Base-by-base conservation (phyloP, 2,888 invertebrate species). In the Teinopalpus imperialis region DNA sequence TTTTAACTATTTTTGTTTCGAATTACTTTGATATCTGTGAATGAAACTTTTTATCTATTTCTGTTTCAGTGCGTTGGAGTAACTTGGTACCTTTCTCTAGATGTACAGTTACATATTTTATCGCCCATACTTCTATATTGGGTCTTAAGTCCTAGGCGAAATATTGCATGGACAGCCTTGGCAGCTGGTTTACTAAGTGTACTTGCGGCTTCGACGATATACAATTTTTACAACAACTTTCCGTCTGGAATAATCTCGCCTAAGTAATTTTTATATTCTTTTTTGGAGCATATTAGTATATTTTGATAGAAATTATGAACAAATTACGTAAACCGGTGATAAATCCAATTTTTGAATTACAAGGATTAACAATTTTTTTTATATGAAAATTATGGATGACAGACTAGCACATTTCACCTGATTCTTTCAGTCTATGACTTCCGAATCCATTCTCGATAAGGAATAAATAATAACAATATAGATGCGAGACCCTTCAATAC, bases 31-130 rank as follows among this genome's bases (percentile, higher is more conserved):
- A n/a, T n/a, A n/a, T n/a, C n/a, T n/a, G n/a, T n/a, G n/a, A n/a
- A n/a, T n/a, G n/a, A n/a, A n/a, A n/a, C n/a, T n/a, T n/a, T n/a
- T n/a, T n/a, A n/a, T 16, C 4, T 16, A 2, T 16, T 4, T 40
- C 34, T 16, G n/a, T 67, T 73, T 3, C 61, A 83, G 83, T 82
- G 83, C 42, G 49, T 82, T 0, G 43, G 63, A 1, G 77, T 76
- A 47, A 63, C 69, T 0, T 83, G 82, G 83, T 83, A 81, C 49
- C 49, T 83, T 1, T 79, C 82, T 0, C 69, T 83, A 5, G 83
- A 83, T 36, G 64, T 82, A 1, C 83, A 83, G 12, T 66, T 81
- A 0, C 67, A 81, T 48, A 62, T 82, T 1, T 10, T 82, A 5
- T 80, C 81, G 0, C 83, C 83, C 0, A 12, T 83, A 0, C 52